A percentile compares a stretch with the other conserved stretches of the same genome.
Evolutionary conservation across 2,888 invertebrate genomes (phyloP).

Genomic region (Platynereis dumerilii): DNA sequence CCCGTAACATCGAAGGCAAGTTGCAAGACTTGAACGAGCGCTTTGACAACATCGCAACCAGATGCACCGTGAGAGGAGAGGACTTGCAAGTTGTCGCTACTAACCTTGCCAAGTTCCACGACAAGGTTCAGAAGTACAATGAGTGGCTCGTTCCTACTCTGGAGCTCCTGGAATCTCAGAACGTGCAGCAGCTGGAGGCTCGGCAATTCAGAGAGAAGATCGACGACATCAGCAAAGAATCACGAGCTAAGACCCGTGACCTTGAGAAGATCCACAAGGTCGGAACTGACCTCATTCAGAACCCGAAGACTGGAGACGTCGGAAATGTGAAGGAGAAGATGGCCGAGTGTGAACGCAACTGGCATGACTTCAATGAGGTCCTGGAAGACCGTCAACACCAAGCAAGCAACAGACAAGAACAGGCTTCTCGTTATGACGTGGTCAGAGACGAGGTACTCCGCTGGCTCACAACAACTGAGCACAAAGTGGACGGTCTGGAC

Average conservation of each 20-base stretch:
- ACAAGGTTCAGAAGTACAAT: conserved; percentile 45
- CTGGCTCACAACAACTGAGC: conserved; percentile 85
- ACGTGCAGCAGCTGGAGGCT: conserved; percentile 70
- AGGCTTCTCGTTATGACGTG: conserved; percentile 83
- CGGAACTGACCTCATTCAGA: conserved; percentile 50
- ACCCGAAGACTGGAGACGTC: conserved; percentile 53
- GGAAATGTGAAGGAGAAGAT: conserved; percentile 50
- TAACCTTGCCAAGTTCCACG: conserved; percentile 73
- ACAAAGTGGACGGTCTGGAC: conserved; percentile 76
- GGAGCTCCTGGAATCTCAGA: conserved; percentile 66
- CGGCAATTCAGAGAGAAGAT: conserved; percentile 71
- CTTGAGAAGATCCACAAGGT: conserved; percentile 45
- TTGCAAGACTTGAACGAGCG: conserved; percentile 84
- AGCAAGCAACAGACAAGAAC: conserved; percentile 83
- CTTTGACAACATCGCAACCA: conserved; percentile 85
- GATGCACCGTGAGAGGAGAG: conserved; percentile 78
- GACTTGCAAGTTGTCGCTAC: conserved; percentile 79
- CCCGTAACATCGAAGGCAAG: conserved; percentile 87
- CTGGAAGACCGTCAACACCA: conserved; percentile 85
- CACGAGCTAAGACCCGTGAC: conserved; percentile 43
- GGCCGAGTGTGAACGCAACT: conserved; percentile 78
- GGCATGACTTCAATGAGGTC: conserved; percentile 83
- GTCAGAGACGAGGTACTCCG: conserved; percentile 81
- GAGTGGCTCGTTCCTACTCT: conserved; percentile 51
- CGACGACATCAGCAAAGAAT: conserved; percentile 62